Base-by-base conservation (phyloP, 2,797 vertebrate species). In the Decapterus maruadsi region DNA sequence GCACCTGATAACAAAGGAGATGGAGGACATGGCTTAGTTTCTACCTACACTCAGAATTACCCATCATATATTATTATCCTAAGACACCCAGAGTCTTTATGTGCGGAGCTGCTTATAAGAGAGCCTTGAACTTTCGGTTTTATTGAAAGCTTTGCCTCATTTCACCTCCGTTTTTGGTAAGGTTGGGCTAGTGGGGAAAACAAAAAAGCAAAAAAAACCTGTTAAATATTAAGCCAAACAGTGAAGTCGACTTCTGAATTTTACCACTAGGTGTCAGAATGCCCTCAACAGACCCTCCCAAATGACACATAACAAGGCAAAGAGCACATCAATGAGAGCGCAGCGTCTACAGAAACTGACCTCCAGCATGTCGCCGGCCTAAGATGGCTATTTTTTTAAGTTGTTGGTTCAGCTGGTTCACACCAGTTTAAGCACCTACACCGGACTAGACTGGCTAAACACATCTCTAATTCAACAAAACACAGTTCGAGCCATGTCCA, bases 1-100 rank as follows among this genome's bases (percentile, higher is more conserved):
- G 98, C 98, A 94, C 98, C 98, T 99, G 87, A 34, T 16, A 31
- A 83, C 14, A 65, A 56, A 57, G 14, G 48, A 45, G 13, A 56
- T 3, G 16, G 13, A 42, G 10, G 65, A 34, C 0, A 53, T 51
- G 16, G 29, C 2, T 45, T 29, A 22, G 6, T 31, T 60, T 0
- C 48, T n/a, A 43, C 8, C 20, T 22, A 31, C 13, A 10, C n/a
- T 59, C 22, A 6, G 12, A 20, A 29, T 20, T 36, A 9, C 26
- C 19, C 31, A 42, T 31, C 11, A 76, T 17, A 7, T 22, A 12
- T 36, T 11, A 20, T 10, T 20, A 20, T 34, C 4, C 6, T 1
- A 34, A 34, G 31, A 1, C 31, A 34, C 31, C 31, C 31, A 7
- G 31, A 34, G 31, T 34, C 31, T 34, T 34, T 34, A 7, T 34